phyloP scores from a whole-genome alignment of 2,797 vertebrate species.

The Gambusia yucatana region DNA sequence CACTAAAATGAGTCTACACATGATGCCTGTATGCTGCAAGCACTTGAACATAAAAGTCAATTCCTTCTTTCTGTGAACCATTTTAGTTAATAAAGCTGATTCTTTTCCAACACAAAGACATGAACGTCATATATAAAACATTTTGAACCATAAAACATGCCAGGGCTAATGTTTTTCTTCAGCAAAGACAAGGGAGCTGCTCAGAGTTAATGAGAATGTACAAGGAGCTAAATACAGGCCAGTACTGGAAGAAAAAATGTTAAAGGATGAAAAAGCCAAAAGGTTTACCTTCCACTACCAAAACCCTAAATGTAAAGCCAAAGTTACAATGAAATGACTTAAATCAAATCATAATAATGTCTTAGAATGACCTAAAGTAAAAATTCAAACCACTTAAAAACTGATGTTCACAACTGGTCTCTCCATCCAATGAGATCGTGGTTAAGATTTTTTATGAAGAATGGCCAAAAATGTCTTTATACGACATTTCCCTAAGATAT shows the following conservation, averaged over 20 bases:
- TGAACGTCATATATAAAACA: neutral
- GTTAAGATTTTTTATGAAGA: neutral
- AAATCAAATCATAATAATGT: neutral
- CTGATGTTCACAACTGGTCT: neutral
- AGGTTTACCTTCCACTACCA: neutral
- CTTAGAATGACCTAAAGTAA: neutral
- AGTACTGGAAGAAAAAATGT: neutral
- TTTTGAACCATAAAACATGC: neutral
- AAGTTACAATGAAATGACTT: neutral
- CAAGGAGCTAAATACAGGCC: neutral
- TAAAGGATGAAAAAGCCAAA: neutral
- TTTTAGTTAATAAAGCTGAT: too few species aligned
- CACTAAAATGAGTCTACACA: neutral
- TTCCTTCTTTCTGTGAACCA: too few species aligned
- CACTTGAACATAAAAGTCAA: neutral
- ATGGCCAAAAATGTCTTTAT: neutral
- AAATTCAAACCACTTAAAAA: neutral
- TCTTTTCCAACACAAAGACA: neutral
- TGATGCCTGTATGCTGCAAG: neutral
- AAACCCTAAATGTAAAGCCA: neutral
- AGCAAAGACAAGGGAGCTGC: neutral
- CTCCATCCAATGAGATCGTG: neutral
- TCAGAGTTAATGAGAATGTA: neutral
- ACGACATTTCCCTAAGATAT: too few species aligned
- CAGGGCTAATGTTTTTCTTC: too few species aligned